phyloP scores from a whole-genome alignment of 2,888 invertebrate species.

The Drosophila maculinotata region DNA sequence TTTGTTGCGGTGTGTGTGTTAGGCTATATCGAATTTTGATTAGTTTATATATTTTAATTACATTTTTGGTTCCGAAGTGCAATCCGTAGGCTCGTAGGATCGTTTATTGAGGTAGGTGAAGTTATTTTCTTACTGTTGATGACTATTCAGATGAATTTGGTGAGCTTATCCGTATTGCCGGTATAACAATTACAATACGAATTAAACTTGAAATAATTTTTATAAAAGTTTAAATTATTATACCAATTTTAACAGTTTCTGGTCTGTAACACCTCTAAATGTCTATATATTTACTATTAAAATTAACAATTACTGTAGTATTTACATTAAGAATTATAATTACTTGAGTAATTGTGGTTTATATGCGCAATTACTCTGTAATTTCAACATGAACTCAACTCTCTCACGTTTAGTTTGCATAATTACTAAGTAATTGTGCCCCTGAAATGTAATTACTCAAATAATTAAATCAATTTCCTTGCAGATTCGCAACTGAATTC shows the following conservation, averaged over 20 bases:
- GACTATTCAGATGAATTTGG: not conserved
- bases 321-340: not conserved
- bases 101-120: slow-evolving; percentile 44
- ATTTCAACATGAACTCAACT: slow-evolving; percentile 4
- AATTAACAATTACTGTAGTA: not conserved
- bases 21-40: slow-evolving; percentile 19
- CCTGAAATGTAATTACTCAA: not conserved
- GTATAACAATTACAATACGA: not conserved
- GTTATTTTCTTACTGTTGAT: slow-evolving; percentile 15
- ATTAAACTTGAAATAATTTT: slow-evolving; percentile 1
- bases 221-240: not conserved
- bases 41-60: slow-evolving; percentile 1
- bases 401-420: too few species aligned
- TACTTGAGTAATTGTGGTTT: not conserved
- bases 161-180: not conserved
- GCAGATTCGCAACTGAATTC: slow-evolving; percentile 10
- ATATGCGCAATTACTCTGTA: not conserved
- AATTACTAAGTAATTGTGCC: not conserved
- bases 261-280: not conserved
- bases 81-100: slow-evolving; percentile 26
- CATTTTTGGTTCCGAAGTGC: slow-evolving; percentile 21
- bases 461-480: not conserved
- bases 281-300: not conserved
- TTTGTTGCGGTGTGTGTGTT: slow-evolving; percentile 15
- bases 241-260: too few species aligned